phyloP scores from a whole-genome alignment of 2,113 vertebrate species.

The Paradisaea rubra region DNA sequence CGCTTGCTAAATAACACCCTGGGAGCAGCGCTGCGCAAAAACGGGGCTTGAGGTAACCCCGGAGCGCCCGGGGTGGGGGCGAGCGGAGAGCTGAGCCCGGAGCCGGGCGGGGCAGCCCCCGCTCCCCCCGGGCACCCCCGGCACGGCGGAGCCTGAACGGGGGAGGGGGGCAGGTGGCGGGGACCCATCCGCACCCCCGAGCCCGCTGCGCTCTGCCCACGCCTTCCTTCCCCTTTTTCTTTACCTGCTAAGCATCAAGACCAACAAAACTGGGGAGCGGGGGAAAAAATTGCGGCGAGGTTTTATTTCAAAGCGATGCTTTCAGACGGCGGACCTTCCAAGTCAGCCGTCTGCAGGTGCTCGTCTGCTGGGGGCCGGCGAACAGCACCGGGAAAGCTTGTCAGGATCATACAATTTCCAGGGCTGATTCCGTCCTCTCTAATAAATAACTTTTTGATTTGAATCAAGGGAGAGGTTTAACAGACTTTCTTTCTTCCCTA shows the following conservation, averaged over 20 bases:
- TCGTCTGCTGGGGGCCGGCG: neutral
- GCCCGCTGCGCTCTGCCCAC: neutral
- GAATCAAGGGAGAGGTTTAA: constrained; percentile 75
- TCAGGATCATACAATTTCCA: neutral
- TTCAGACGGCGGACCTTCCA: neutral
- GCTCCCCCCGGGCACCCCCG: no score
- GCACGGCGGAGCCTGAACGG: accelerated
- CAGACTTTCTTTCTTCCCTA: constrained; percentile 68
- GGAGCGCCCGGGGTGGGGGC: neutral
- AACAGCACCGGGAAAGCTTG: neutral
- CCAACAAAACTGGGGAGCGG: neutral
- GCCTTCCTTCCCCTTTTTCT: neutral
- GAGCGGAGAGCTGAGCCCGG: neutral
- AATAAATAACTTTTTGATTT: constrained; percentile 79
- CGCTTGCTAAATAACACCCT: neutral
- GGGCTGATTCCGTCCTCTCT: constrained; percentile 17
- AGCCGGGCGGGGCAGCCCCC: neutral
- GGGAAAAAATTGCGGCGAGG: neutral
- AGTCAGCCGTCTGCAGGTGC: neutral
- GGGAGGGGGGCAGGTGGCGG: neutral
- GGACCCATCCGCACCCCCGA: neutral
- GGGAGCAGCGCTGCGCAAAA: neutral
- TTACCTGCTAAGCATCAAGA: neutral
- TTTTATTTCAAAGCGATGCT: neutral
- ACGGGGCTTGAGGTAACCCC: accelerated